These are phyloP conservation scores for Colistium nudipinnis DNA, from an alignment of 2,113 vertebrate species.

Conservation along the genomic window DNA sequence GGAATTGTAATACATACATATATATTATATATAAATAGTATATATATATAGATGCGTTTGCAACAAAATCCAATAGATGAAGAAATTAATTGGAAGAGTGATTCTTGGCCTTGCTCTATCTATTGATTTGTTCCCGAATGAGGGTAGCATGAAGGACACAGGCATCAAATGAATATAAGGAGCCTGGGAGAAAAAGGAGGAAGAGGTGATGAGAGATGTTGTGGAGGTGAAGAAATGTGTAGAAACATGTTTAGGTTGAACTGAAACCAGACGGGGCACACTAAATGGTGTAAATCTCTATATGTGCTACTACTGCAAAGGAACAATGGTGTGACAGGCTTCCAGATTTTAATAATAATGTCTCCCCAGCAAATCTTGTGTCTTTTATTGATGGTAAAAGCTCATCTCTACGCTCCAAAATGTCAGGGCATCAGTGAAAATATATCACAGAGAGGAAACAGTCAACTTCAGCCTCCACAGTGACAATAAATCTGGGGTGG, in stretches of 20 bases:
- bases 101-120: constrained; percentile 43
- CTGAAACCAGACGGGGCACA: not conserved
- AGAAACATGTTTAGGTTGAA: not conserved
- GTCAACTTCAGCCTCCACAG: constrained; percentile 72
- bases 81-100: constrained; percentile 44
- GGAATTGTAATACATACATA: not conserved
- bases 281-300: not conserved
- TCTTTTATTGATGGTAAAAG: constrained; percentile 75
- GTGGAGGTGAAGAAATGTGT: not conserved
- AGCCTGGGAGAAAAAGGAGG: constrained; percentile 33
- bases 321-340: not conserved
- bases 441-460: constrained; percentile 75
- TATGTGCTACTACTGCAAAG: not conserved
- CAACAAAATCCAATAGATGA: constrained; percentile 41
- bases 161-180: constrained; percentile 49
- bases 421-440: constrained; percentile 76
- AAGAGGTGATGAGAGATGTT: constrained; percentile 33
- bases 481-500: constrained; percentile 79
- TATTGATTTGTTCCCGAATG: constrained; percentile 66
- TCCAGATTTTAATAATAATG: constrained; percentile 21
- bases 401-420: constrained; percentile 70
- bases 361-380: constrained; percentile 14
- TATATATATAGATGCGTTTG: not conserved
- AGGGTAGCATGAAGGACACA: constrained; percentile 64
- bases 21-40: not conserved